Base-by-base conservation (phyloP, 2,113 vertebrate species). In the Callocephalon fimbriatum region DNA sequence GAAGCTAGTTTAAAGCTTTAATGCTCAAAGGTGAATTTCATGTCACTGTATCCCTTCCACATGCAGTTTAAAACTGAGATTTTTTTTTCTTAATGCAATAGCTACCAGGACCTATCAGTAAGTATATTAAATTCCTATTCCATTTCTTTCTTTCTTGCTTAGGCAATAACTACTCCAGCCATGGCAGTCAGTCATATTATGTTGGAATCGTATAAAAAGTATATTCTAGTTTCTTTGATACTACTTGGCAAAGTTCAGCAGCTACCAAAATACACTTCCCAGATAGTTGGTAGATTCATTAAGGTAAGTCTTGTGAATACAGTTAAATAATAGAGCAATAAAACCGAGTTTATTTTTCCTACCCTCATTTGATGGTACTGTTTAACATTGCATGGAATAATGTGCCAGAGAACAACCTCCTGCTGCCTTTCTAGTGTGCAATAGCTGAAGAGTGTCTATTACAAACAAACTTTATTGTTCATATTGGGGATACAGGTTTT, bases 121-220 rank as follows among this genome's bases (percentile, higher is more conserved):
- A 80, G 27, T 27, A 51, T 2, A 65, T 18, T 95, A 50, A 94
- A 90, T 72, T 76, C 50, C 27, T 90, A 5, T 88, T 91, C 38
- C n/a, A 17, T 85, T 90, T 86, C 65, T 89, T 90, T 86, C 91
- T 97, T 61, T 94, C 63, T 94, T 73, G 38, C 59, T 77, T 94
- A 99, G 99, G 99, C 99, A 94, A 99, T 99, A 98, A 99, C 99
- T 97, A 99, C 99, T 98, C 99, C 99, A 86, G 99, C 99, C 92
- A 99, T 99, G 99, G 99, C 99, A 9, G 99, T 99, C 98, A 99
- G 99, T 97, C 99, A 99, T 97, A 99, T 99, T 98, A 99, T 99
- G 99, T 98, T 99, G 98, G 99, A 99, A 98, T 99, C 99, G 3
- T 99, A 99, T 97, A 99, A 99, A 98, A 99, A 99, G 97, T 99